Base-by-base conservation (phyloP, 2,888 invertebrate genomes). In the Ectobius pallidus region DNA sequence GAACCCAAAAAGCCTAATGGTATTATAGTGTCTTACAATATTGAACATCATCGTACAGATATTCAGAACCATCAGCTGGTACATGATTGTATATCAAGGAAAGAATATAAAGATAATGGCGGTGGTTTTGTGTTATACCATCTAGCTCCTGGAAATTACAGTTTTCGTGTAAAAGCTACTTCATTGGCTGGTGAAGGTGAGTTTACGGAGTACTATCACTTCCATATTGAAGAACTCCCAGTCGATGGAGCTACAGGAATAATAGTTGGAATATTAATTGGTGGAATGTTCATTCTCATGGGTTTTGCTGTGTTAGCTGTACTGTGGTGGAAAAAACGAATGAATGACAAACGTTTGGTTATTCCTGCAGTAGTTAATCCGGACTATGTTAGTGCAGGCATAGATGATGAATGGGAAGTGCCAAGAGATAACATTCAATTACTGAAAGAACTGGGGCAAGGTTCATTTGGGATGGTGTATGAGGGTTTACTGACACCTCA, bases 91-190 rank as follows among this genome's bases (percentile, higher is more conserved):
- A 82, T 89, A 0, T 83, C 86, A 0, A 80, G 82, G 34, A 77
- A 78, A 34, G 75, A 79, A 1, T 78, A 81, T 71, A 79, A 52
- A 25, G 18, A 39, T 39, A 27, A 27, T 61, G 46, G 49, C 14
- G 49, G 71, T 25, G 71, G 71, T 20, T 71, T 20, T 67, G 22
- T 72, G 16, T 34, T 72, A 3, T 55, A 25, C 7, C 55, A 86
- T 77, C 82, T 93, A 39, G 84, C 86, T 49, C 86, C 94, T 49
- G 96, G 96, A 30, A 95, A 93, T 84, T 96, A 96, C 82, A 92
- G 92, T 77, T 85, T 95, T 67, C 86, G 87, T 76, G 87, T 97
- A 16, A 87, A 88, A 73, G 93, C 95, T 9, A 89, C 90, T 69
- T 93, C 96, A 11, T 85, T 95, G 75, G 92, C 92, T 67, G 94